Evolutionary conservation across 2,888 invertebrate species (phyloP), one percentile per base, ranked within the genome.

Genomic region (Achlya flavicornis): DNA sequence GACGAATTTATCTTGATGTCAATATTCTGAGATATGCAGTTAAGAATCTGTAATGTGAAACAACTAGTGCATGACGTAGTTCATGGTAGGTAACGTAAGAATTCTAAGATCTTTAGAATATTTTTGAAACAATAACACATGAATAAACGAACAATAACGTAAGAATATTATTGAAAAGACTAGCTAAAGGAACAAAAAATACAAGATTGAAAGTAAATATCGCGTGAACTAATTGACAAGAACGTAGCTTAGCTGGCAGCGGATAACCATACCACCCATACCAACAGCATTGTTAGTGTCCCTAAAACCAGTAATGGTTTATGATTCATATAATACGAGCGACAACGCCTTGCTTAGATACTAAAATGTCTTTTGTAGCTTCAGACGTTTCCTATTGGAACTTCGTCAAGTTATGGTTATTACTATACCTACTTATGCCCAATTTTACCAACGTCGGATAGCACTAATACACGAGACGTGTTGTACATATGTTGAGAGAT

Each of bases 271-370:
- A 67, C 67, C 64, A 73, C 72, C 69, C 69, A 67, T 66, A 67
- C 67, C 64, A 63, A 53, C 53, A 19, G 19, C 19, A 53, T 53
- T 53, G 53, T 53, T 53, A 72, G 66, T 58, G 53, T 65, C 68
- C 73, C 69, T 74, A 66, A 68, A 78, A 75, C 73, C 70, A 73
- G 75, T 80, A 78, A 82, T 79, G 79, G 76, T 26, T 26, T 26
- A 26, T 26, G 26, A 26, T 72, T 76, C 78, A 77, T 81, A 77
- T 46, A 46, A 46, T 81, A 86, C 74, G 78, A 72, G 73, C 64
- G 76, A 76, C 76, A 78, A 75, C 80, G 80, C 78, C 85, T 82
- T 80, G 77, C 78, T 72, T 64, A 75, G 80, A 81, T 80, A 83
- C 79, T 87, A 86, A 87, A 86, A 83, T 71, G 65, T 71, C 67